Evolutionary conservation across 2,888 invertebrate species (phyloP), one percentile per base, ranked within the genome.

Genomic region (Crepidodera aurea): DNA sequence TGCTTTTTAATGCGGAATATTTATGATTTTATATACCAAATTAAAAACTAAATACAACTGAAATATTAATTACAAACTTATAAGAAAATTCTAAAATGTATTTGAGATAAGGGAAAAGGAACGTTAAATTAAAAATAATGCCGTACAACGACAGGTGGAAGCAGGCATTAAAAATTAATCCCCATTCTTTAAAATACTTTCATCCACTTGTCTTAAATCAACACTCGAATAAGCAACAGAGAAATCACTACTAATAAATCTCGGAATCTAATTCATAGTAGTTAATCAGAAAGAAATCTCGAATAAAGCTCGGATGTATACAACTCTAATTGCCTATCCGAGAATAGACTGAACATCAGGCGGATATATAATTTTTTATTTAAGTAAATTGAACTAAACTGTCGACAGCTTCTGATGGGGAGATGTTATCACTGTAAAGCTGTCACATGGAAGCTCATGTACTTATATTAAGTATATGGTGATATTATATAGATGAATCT

Each of bases 331-430:
- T 56, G 48, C 34, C 48, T 27, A 44, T 34, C 29, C 56, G 56
- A 22, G 60, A 53, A 50, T 46, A 56, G 51, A 56, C 51, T 39
- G 37, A 51, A 50, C 44, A 48, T 27, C 56, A 62, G 46, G 44
- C 46, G 29, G 27, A 46, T 56, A 44, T 51, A 37, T 37, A 10
- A 32, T 62, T 50, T 62, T 42, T 44, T 29, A 51, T 44, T 32
- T 56, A 56, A 34, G 27, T 44, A 56, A 56, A 51, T 42, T 48
- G 48, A 27, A 48, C 25, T 48, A 27, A 48, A 29, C 48, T 57
- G 62, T 57, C 56, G 57, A 51, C 53, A 46, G 40, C 51, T 32
- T 40, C 51, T 46, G 48, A 25, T 25, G 25, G 59, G n/a, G 51
- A 44, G 60, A 60, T 60, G 32, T 53, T 60, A 60, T 60, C 60